Evolutionary conservation across 1,140 invertebrate species (phyloP).

Genomic region (Neodiprion pinetum): DNA sequence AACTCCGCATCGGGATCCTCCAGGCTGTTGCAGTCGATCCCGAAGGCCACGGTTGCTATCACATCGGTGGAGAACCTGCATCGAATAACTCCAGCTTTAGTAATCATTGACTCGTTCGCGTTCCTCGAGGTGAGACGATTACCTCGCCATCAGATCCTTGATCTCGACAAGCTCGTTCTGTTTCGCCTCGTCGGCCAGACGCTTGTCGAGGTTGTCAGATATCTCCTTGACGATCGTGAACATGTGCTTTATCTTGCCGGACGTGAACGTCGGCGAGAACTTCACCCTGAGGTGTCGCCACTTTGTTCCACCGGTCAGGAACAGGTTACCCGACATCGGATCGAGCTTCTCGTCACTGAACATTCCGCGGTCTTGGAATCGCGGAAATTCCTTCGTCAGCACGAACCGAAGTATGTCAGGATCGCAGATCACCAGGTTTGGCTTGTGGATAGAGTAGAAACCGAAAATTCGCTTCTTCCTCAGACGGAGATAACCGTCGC

Average conservation of each 20-base stretch:
- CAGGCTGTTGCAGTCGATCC: conserved; percentile 63
- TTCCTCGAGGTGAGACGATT: background rate
- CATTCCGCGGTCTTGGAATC: conserved; percentile 58
- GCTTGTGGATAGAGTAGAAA: conserved; percentile 60
- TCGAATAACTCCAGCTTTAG: conserved; percentile 38
- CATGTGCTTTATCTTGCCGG: conserved; percentile 66
- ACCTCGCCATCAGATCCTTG: conserved; percentile 61
- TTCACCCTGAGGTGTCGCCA: conserved; percentile 64
- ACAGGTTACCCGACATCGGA: conserved; percentile 62
- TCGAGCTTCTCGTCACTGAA: conserved; percentile 61
- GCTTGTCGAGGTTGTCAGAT: conserved; percentile 47
- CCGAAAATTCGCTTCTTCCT: conserved; percentile 42
- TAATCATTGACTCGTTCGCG: conserved; percentile 25
- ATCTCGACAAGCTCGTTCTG: conserved; percentile 40
- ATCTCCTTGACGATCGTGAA: conserved; percentile 58
- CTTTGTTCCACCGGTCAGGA: conserved; percentile 53
- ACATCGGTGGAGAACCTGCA: conserved; percentile 65
- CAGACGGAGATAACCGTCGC: conserved; percentile 26
- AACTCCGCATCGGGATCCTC: conserved; percentile 51
- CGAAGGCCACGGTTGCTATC: conserved; percentile 66
- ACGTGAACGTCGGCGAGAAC: conserved; percentile 65
- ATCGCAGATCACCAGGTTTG: conserved; percentile 59
- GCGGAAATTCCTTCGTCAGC: conserved; percentile 59
- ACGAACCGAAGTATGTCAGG: conserved; percentile 59
- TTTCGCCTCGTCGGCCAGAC: conserved; percentile 33